Evolutionary conservation across 2,888 invertebrate species (phyloP).

Genomic region (Tenodera sinensis): DNA sequence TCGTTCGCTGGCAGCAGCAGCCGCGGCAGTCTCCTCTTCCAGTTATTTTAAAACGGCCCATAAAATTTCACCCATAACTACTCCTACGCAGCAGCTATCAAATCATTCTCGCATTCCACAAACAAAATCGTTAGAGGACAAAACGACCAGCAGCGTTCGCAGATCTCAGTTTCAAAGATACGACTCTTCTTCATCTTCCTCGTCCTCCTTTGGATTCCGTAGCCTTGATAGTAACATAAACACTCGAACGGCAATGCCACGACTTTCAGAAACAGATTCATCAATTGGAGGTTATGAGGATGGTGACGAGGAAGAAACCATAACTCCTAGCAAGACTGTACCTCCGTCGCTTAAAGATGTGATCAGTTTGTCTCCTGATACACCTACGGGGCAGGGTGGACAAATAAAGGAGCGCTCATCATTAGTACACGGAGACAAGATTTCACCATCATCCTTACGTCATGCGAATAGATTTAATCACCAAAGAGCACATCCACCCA

Average conservation of each 20-base stretch:
- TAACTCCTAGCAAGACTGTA: slow-evolving; percentile 2
- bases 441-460: slow-evolving; percentile 36
- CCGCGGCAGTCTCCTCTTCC: slow-evolving; percentile 32
- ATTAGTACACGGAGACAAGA: slow-evolving; percentile 33
- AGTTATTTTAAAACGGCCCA: neutral
- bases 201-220: slow-evolving; percentile 58
- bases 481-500: slow-evolving; percentile 11
- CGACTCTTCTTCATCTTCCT: slow-evolving; percentile 46
- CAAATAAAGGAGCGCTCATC: slow-evolving; percentile 21
- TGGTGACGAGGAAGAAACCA: slow-evolving; percentile 49
- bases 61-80: slow-evolving; percentile 33
- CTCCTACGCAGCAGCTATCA: slow-evolving; percentile 36
- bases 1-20: slow-evolving; percentile 34
- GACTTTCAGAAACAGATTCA: slow-evolving; percentile 41
- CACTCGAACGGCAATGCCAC: slow-evolving; percentile 49
- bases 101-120: slow-evolving; percentile 44
- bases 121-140: slow-evolving; percentile 54
- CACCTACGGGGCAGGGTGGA: slow-evolving; percentile 12
- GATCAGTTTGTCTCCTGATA: slow-evolving; percentile 24
- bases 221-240: slow-evolving; percentile 58
- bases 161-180: slow-evolving; percentile 56
- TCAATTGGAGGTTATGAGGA: slow-evolving; percentile 55
- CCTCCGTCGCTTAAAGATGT: neutral
- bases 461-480: slow-evolving; percentile 19
- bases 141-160: slow-evolving; percentile 47